Conservation (phyloP, 2,113 vertebrate species). For the Aphelocoma coerulescens region DNA sequence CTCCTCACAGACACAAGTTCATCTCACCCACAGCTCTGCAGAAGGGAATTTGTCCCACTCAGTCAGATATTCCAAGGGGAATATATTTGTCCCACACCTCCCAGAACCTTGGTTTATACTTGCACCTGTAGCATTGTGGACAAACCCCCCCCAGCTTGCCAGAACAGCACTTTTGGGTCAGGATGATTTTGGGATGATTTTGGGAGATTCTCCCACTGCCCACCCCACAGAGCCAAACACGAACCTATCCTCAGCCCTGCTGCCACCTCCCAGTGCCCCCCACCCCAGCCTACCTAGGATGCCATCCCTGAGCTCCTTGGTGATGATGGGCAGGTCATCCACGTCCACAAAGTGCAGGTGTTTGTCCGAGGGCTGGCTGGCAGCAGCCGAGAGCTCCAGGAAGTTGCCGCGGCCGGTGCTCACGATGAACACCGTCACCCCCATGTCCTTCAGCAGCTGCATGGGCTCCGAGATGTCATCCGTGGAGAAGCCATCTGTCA, state of each 20-base stretch:
- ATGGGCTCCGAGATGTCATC: conserved; percentile 84
- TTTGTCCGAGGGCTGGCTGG: conserved; percentile 76
- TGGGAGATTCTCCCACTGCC: too few relatives aligned
- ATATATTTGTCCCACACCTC: not conserved
- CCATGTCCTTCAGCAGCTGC: conserved; percentile 81
- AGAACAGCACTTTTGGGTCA: not conserved
- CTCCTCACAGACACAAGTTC: not conserved
- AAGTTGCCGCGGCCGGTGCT: conserved; percentile 88
- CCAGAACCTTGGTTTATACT: not conserved
- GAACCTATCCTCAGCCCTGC: not conserved
- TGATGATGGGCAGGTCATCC: conserved; percentile 88
- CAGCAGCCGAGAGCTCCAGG: conserved; percentile 80
- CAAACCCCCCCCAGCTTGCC: not conserved
- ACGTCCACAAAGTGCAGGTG: conserved; percentile 92
- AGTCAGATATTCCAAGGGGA: not conserved
- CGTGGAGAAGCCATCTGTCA: conserved; percentile 90
- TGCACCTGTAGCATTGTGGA: not conserved
- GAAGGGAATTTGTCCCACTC: not conserved
- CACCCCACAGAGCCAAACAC: not conserved
- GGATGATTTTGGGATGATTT: too few relatives aligned
- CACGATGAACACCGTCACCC: conserved; percentile 85
- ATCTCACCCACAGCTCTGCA: not conserved
- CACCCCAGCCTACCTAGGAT: conserved; percentile 77
- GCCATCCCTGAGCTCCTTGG: conserved; percentile 78
- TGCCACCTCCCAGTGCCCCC: not conserved